Conservation (phyloP, 1,140 invertebrate genomes). For the Schlechtendalia chinensis region DNA sequence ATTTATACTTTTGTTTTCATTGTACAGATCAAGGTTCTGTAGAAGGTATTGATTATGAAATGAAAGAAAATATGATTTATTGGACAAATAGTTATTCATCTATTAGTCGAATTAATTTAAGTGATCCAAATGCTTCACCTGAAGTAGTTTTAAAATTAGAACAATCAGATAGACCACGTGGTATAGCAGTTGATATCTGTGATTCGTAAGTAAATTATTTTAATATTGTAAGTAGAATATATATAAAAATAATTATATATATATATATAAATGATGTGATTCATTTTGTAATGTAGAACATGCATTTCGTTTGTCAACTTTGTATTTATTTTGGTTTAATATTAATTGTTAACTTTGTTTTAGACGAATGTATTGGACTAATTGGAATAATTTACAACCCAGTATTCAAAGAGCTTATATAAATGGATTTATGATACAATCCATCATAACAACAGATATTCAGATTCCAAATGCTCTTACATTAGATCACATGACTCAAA, state of each 20-base stretch:
- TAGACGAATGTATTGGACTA: conserved; percentile 75
- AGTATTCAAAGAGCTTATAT: conserved; percentile 71
- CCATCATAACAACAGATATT: conserved; percentile 74
- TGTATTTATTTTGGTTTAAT: too few species aligned
- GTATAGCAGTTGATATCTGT: conserved; percentile 80
- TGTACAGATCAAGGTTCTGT: conserved; percentile 69
- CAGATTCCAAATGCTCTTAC: conserved; percentile 80
- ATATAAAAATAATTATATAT: too few species aligned
- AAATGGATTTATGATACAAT: conserved; percentile 65
- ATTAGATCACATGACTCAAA: conserved; percentile 69
- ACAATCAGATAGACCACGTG: conserved; percentile 73
- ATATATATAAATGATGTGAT: too few species aligned
- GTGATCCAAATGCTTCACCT: conserved; percentile 56
- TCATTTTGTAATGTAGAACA: too few species aligned
- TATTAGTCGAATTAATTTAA: conserved; percentile 65
- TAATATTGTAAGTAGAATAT: background rate
- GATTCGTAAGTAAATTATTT: conserved; percentile 60
- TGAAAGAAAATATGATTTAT: conserved; percentile 67
- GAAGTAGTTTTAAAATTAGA: conserved; percentile 68
- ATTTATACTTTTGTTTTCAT: conserved; percentile 33
- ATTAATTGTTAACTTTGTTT: conserved; percentile 31
- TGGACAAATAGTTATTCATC: conserved; percentile 82
- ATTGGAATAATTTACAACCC: conserved; percentile 74
- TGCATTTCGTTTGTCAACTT: too few species aligned
- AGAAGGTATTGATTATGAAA: conserved; percentile 78